Evolutionary conservation across 2,888 invertebrate genomes (phyloP).

Genomic region (Drosophila anomelani): DNA sequence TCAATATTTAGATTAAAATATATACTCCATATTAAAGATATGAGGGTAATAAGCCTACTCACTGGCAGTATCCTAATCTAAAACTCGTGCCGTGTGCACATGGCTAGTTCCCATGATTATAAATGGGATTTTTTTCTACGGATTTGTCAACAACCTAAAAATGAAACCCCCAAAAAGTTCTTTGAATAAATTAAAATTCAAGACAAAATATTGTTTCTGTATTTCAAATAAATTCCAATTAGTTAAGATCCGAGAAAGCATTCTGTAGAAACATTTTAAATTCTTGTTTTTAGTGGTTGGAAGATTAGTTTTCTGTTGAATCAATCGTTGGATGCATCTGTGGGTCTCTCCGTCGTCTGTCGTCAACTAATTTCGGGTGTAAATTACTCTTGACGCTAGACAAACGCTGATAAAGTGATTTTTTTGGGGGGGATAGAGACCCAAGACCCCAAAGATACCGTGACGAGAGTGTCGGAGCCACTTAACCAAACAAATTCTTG

Average conservation of each 20-base stretch:
- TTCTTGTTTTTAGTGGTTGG: conserved; percentile 32
- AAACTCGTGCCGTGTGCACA: conserved; percentile 39
- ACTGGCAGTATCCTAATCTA: conserved; percentile 11
- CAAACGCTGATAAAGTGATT: conserved; percentile 65
- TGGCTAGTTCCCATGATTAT: conserved; percentile 11
- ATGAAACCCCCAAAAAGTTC: conserved; percentile 6
- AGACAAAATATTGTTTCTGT: conserved; percentile 24
- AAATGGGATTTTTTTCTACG: conserved; percentile 24
- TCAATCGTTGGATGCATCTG: conserved; percentile 44
- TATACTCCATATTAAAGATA: conserved; percentile 6
- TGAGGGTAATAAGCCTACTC: not conserved
- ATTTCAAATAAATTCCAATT: conserved; percentile 68
- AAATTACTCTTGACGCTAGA: conserved; percentile 68
- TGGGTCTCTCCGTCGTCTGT: conserved; percentile 36
- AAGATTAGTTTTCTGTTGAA: conserved; percentile 35
- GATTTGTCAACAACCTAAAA: conserved; percentile 26
- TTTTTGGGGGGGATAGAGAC: conserved; percentile 8
- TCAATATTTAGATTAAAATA: conserved; percentile 15
- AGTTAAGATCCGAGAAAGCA: conserved; percentile 33
- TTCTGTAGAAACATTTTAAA: conserved; percentile 21
- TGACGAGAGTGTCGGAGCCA: conserved; percentile 38
- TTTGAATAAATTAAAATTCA: conserved; percentile 42
- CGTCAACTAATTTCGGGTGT: conserved; percentile 56
- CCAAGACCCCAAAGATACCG: conserved; percentile 11
- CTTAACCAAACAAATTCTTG: conserved; percentile 41